A percentile compares a stretch with the other conserved stretches of the same genome.
Conservation (phyloP, 2,113 vertebrate genomes). For the Parus major region DNA sequence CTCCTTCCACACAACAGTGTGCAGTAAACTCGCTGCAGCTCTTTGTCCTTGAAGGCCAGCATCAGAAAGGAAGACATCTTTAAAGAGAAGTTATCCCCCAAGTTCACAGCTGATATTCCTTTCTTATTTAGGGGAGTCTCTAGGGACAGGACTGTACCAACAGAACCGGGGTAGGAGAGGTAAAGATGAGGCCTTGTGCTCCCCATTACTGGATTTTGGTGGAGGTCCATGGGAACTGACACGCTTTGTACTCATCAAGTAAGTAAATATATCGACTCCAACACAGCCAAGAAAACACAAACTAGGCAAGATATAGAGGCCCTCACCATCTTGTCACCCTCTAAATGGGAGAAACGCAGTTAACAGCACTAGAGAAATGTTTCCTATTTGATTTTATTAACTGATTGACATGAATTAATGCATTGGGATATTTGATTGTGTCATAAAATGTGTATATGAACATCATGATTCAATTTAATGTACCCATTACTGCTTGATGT, state of each 20-base stretch:
- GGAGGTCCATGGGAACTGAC: rapidly evolving
- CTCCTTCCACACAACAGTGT: not conserved
- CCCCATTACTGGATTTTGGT: not conserved
- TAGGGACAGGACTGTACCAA: not conserved
- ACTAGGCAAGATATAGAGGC: conserved; percentile 8
- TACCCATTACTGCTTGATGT: conserved; percentile 85
- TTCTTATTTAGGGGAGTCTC: not conserved
- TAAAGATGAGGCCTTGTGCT: not conserved
- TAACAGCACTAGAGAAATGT: conserved; percentile 69
- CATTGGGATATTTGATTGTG: conserved; percentile 85
- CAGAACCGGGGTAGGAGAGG: not conserved
- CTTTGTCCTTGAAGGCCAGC: conserved; percentile 37
- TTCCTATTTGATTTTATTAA: conserved; percentile 86
- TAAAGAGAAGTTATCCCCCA: not conserved
- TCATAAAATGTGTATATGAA: conserved; percentile 87
- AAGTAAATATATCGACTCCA: not conserved
- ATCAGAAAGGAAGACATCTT: not conserved
- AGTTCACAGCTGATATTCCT: not conserved
- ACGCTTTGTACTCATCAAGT: not conserved
- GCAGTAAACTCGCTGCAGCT: not conserved
- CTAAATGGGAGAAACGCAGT: conserved; percentile 58
- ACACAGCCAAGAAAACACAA: not conserved
- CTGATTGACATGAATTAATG: conserved; percentile 86
- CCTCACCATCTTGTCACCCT: conserved; percentile 17
- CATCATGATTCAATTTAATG: conserved; percentile 87